Evolutionary conservation across 2,797 vertebrate genomes (phyloP).

Genomic region (Atherinosoma microstoma): DNA sequence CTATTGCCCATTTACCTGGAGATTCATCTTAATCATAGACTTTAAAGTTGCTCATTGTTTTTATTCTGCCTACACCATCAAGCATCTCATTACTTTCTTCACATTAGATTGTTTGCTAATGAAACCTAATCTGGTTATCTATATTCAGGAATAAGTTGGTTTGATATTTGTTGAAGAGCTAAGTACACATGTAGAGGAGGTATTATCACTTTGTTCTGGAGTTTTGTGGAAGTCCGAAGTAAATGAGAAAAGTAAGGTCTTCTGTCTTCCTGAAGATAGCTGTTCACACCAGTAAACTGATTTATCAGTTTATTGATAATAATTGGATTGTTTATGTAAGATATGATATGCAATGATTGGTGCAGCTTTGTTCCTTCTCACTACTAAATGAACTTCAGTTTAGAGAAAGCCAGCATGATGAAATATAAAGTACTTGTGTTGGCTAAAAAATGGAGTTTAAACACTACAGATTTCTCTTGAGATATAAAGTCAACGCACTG

Average conservation of each 20-base stretch:
- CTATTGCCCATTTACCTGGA: not conserved
- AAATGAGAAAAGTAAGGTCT: not conserved
- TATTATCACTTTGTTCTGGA: conserved; percentile 1
- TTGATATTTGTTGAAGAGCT: conserved; percentile 5
- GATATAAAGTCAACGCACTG: not conserved
- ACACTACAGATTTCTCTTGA: not conserved
- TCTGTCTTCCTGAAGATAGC: not conserved
- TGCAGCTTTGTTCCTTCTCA: not conserved
- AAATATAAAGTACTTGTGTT: not conserved
- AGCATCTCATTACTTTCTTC: too few relatives aligned
- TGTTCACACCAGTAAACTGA: not conserved
- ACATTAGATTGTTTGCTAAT: not conserved
- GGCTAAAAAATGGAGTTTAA: not conserved
- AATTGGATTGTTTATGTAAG: not conserved
- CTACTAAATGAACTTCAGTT: not conserved
- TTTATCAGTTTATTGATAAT: not conserved
- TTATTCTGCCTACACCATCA: not conserved
- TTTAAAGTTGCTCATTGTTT: not conserved
- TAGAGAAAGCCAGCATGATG: not conserved
- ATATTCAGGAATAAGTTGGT: conserved; percentile 5
- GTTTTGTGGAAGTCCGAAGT: not conserved
- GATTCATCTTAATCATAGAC: too few relatives aligned
- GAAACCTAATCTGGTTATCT: not conserved
- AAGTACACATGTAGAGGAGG: not conserved
- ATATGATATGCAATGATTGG: not conserved